Percentiles rank a stretch among this genome's conserved stretches.
Evolutionary conservation across 2,888 invertebrate species (phyloP).

Genomic region (Metellina segmentata): DNA sequence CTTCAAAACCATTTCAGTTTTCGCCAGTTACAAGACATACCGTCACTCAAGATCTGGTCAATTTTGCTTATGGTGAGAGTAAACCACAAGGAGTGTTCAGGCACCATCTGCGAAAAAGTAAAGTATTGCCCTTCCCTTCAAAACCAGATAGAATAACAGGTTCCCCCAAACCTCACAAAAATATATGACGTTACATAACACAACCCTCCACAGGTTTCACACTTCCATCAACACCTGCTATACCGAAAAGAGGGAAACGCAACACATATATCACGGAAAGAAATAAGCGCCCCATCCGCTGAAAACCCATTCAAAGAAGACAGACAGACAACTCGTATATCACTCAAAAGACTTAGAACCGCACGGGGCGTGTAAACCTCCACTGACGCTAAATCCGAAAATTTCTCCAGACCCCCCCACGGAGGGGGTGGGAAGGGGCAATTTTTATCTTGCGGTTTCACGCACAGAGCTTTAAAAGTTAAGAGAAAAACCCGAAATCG

Average conservation of each 20-base stretch:
- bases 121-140: neutral
- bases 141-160: neutral
- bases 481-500: constrained; percentile 65
- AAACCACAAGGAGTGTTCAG: neutral
- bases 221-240: constrained; percentile 52
- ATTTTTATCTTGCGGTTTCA: constrained; percentile 76
- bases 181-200: too few species aligned
- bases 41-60: too few species aligned
- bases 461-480: constrained; percentile 68
- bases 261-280: constrained; percentile 34
- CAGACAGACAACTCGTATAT: constrained; percentile 51
- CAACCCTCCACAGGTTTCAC: constrained; percentile 46
- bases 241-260: constrained; percentile 17
- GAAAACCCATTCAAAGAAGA: constrained; percentile 1
- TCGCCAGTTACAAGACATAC: too few species aligned
- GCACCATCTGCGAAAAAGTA: neutral
- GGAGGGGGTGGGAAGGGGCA: neutral
- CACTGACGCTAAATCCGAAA: constrained; percentile 56
- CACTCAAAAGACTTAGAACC: constrained; percentile 57
- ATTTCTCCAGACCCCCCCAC: neutral
- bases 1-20: too few species aligned
- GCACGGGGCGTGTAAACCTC: constrained; percentile 40
- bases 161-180: constrained; percentile 5
- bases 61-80: too few species aligned
- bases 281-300: constrained; percentile 17